These are phyloP conservation scores for Potorous gilbertii DNA, from an alignment of 2,797 vertebrate species.

Conservation along the genomic window DNA sequence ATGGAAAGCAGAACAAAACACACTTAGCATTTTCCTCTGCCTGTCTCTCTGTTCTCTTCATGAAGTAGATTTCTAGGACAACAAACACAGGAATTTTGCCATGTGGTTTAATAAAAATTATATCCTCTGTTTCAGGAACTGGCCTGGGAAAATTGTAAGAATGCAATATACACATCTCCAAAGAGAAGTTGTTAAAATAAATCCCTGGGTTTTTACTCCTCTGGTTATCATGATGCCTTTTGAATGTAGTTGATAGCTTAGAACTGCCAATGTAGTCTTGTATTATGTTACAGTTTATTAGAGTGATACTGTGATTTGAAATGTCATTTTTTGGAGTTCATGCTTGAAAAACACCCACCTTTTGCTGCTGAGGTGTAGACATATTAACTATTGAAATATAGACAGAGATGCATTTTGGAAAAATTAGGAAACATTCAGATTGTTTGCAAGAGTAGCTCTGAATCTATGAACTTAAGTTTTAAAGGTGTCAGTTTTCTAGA, in stretches of 20 bases:
- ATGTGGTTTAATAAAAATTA: slow-evolving; percentile 34
- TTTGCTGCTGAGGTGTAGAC: slow-evolving; percentile 49
- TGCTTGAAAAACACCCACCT: slow-evolving; percentile 39
- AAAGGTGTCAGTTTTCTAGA: not conserved
- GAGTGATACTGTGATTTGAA: slow-evolving; percentile 55
- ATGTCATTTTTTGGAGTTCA: slow-evolving; percentile 57
- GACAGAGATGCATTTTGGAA: slow-evolving; percentile 52
- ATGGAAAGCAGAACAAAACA: not conserved
- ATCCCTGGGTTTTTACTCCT: slow-evolving; percentile 58
- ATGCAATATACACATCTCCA: slow-evolving; percentile 13
- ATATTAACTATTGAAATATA: slow-evolving; percentile 51
- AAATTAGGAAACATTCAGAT: slow-evolving; percentile 43
- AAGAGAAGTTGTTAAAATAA: slow-evolving; percentile 55
- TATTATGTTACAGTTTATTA: slow-evolving; percentile 52
- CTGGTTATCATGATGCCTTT: slow-evolving; percentile 60
- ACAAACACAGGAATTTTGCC: not conserved
- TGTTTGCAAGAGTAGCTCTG: slow-evolving; percentile 22
- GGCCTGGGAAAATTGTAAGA: slow-evolving; percentile 46
- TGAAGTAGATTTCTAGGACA: not conserved
- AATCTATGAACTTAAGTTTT: not conserved
- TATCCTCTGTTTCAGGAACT: slow-evolving; percentile 49
- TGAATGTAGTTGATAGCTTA: slow-evolving; percentile 56
- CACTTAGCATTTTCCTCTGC: not conserved
- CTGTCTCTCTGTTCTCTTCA: slow-evolving; percentile 41
- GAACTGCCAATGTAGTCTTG: slow-evolving; percentile 53